Base-by-base conservation (phyloP, 92 coral and sea anemone species). In the Pocillopora grandis region DNA sequence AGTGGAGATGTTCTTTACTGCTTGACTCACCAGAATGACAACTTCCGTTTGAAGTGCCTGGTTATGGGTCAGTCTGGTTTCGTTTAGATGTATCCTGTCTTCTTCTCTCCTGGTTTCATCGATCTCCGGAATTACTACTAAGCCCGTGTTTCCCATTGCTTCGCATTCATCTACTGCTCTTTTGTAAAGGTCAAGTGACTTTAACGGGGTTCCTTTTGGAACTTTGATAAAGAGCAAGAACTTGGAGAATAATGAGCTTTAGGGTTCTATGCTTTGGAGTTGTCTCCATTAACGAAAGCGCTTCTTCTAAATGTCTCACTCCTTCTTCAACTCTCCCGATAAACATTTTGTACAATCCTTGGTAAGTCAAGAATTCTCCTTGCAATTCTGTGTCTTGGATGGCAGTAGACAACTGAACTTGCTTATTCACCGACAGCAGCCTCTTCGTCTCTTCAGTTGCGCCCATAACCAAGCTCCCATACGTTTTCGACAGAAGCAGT, bases 321-420 rank as follows among this genome's bases (percentile, higher is more conserved):
- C 90, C 90, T 12, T 10, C 19, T 12, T 65, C 33, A 18, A 23
- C 7, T 57, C 66, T 66, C 5, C 63, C 82, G 13, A 31, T 3
- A 36, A 13, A 23, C 12, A 80, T 27, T 0, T 31, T n/a, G 9
- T 9, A 17, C 6, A 87, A 74, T 1, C 90, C 90, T 8, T 23
- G 23, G 52, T 80, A 87, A 61, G 76, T 74, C 62, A 31, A 9
- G 20, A 3, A 18, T 66, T 80, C 80, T 58, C 76, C 90, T 73
- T 69, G 20, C 17, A 56, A 21, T 52, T 16, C 9, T 59, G 5
- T 19, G 2, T 73, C 62, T 6, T 48, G 15, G 2, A n/a, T 18
- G 0, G 17, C 10, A 0, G 35, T 14, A 2, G 72, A 21, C 2
- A 4, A 77, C 14, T 60, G 67, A 0, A 60, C 11, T 56, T 64